Base-by-base conservation (phyloP, 1,140 invertebrate genomes). In the Anadara kagoshimensis region DNA sequence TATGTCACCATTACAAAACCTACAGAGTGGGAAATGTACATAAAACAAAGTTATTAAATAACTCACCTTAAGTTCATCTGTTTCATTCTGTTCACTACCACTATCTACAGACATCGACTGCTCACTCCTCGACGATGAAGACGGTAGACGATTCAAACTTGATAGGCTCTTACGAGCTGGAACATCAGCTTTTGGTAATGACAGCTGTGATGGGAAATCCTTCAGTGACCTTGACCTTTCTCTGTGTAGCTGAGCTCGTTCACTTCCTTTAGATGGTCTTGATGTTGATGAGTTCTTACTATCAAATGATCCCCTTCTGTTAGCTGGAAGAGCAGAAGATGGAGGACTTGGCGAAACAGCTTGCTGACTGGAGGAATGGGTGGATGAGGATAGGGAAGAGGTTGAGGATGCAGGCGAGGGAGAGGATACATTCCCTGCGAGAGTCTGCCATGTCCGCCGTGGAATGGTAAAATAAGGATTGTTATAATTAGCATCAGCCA, bases 41-140 rank as follows among this genome's bases (percentile, higher is more conserved):
- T n/a, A n/a, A n/a, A n/a, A n/a, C n/a, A n/a, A n/a, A n/a, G n/a
- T n/a, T n/a, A n/a, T n/a, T n/a, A n/a, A n/a, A n/a, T n/a, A n/a
- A 58, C 80, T 78, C 69, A 88, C 87, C 82, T 89, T 88, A 11
- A 83, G 77, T 76, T 88, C 87, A 81, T 88, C 87, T 29, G 87
- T 88, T 75, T 87, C 85, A 78, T 86, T 86, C 53, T 41, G 59
- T 22, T 45, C 61, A 56, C 54, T 58, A 18, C 61, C 14, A 22
- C 61, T 51, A 44, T 56, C 14, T 43, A 69, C 70, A 29, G 26
- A 26, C 63, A 73, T 18, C 4, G 66, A n/a, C 41, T 29, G 20
- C n/a, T n/a, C n/a, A n/a, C n/a, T n/a, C n/a, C n/a, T n/a, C n/a
- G n/a, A n/a, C n/a, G n/a, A n/a, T n/a, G n/a, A n/a, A 11, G 47